Base-by-base conservation (phyloP, 2,113 vertebrate genomes). In the Nymphicus hollandicus region DNA sequence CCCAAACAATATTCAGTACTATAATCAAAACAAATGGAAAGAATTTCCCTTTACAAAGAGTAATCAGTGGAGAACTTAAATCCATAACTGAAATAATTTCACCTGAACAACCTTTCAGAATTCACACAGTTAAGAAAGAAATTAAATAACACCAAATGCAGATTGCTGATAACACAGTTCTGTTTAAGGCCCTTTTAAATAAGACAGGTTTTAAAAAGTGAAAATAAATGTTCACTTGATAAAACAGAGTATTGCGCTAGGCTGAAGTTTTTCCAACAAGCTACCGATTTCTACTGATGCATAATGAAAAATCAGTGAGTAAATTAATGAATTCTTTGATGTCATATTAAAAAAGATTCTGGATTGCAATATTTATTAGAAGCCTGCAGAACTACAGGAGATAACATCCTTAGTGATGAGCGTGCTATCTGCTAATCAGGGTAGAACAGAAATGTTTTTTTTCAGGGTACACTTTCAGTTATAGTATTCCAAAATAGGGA, bases 21-120 rank as follows among this genome's bases (percentile, higher is more conserved):
- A 91, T 87, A 91, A 92, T 76, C 10, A 89, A 95, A 95, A 93
- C 29, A 69, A 91, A 69, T 37, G 31, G 56, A 83, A 95, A 73
- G 41, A 94, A 92, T n/a, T 69, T 73, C 39, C 33, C 49, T 72
- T 85, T 41, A 56, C 17, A 61, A 87, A 82, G 43, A 69, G 29
- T 49, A 50, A 82, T 77, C 66, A 85, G 39, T 28, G 39, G 46
- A 81, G 66, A 92, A 94, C 18, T 93, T 86, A 78, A 86, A 89
- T 89, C 44, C 22, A 72, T 85, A 94, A 84, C n/a, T 56, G 65
- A 91, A 86, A 56, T 88, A 74, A 78, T 86, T 58, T 92, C 43
- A 84, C 11, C 35, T 60, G 81, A 95, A 74, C 37, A 86, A 39
- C 39, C 50, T 71, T 66, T 74, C 46, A 79, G 27, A 95, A 89